phyloP scores from a whole-genome alignment of 2,888 invertebrate genomes.

The Halictus quadricinctus region DNA sequence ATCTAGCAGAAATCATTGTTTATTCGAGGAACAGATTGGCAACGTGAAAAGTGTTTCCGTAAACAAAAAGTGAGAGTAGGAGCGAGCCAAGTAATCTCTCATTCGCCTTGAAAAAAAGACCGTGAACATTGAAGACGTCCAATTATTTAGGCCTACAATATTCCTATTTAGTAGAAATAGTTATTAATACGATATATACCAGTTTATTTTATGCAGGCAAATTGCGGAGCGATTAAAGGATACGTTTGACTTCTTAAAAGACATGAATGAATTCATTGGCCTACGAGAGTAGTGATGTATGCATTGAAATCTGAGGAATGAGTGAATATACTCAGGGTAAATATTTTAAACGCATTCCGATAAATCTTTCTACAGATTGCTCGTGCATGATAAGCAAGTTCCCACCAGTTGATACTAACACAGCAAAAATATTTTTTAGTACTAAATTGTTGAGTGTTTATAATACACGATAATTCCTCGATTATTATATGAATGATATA shows the following conservation, averaged over 20 bases:
- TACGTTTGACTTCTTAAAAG: slow-evolving; percentile 17
- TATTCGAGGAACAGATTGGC: slow-evolving; percentile 20
- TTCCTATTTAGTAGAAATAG: slow-evolving; percentile 14
- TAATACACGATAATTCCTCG: slow-evolving; percentile 27
- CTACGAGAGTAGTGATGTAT: slow-evolving; percentile 48
- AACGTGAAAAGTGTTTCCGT: slow-evolving; percentile 31
- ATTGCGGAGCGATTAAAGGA: neutral
- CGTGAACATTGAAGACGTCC: slow-evolving; percentile 16
- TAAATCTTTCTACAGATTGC: slow-evolving; percentile 42
- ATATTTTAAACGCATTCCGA: slow-evolving; percentile 49
- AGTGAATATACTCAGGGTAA: slow-evolving; percentile 59
- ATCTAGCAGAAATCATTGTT: slow-evolving; percentile 33
- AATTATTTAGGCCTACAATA: slow-evolving; percentile 29
- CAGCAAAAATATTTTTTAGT: slow-evolving; percentile 46
- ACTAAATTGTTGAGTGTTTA: slow-evolving; percentile 27
- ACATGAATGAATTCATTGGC: slow-evolving; percentile 49
- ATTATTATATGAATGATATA: slow-evolving; percentile 10
- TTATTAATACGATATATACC: slow-evolving; percentile 14
- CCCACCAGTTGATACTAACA: slow-evolving; percentile 25
- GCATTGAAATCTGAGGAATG: slow-evolving; percentile 26
- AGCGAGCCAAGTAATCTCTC: slow-evolving; percentile 16
- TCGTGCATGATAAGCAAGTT: slow-evolving; percentile 37
- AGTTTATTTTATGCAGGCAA: slow-evolving; percentile 24
- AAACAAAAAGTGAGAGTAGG: slow-evolving; percentile 4
- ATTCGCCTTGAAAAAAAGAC: neutral